Base-by-base conservation (phyloP, 1,140 invertebrate genomes). In the Ericerus pela region DNA sequence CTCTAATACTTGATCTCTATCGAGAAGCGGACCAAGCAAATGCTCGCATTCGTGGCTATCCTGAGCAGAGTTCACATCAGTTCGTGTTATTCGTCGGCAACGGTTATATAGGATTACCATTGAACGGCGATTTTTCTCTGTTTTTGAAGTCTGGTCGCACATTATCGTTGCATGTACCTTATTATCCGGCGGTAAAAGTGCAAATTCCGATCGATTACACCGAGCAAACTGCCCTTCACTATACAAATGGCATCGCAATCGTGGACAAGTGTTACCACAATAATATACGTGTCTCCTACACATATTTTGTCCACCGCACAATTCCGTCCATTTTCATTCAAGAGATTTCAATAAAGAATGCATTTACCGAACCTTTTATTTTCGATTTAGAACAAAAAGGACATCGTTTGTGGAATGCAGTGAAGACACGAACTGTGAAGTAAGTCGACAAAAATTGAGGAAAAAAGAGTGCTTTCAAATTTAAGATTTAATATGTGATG, bases 311-410 rank as follows among this genome's bases (percentile, higher is more conserved):
- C 10, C 87, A 90, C 64, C 74, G 86, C 60, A 78, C 77, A 5
- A 74, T 84, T 27, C 84, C 85, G 20, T 78, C 78, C 36, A 67
- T 91, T 43, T 76, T 91, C 55, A 78, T 89, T 22, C 88, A 92
- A 69, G 80, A 87, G 65, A 76, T 92, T 56, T 76, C 77, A 62
- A 72, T 91, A 4, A 77, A 75, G 8, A 92, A 92, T 69, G 84
- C 84, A 6, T 72, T 73, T 33, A 66, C 64, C 57, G 69, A 36
- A 26, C 37, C 38, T 20, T 33, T 59, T 29, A 36, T 57, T 36
- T 30, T 57, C 8, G 28, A 54, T 14, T 30, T 52, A 36, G 28
- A 22, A 0, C 36, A 29, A 31, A 29, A 43, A 12, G 51, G 58
- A 53, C 38, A 56, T 38, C 43, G 37, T 22, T 28, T 36, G 3